Evolutionary conservation across 2,797 vertebrate species (phyloP).

Genomic region (Sarcophilus harrisii): DNA sequence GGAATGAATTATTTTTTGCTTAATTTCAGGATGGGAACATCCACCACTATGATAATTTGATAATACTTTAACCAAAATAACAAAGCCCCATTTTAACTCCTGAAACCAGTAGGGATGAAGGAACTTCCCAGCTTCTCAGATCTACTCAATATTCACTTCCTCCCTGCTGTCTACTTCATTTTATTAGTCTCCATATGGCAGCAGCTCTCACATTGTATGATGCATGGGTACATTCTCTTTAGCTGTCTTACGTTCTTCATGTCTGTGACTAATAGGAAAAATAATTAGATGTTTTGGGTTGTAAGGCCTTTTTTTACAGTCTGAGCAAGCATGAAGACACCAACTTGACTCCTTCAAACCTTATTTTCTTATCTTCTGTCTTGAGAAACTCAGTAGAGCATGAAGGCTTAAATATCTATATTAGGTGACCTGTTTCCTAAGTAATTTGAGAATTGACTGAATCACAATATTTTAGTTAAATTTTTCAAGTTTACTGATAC

Average conservation of each 20-base stretch:
- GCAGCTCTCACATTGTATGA: not conserved
- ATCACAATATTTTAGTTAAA: constrained; percentile 2
- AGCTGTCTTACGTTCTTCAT: not conserved
- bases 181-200: not conserved
- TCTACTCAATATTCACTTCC: not conserved
- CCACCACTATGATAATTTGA: not conserved
- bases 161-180: not conserved
- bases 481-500: not conserved
- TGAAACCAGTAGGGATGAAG: not conserved
- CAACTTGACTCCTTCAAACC: not conserved
- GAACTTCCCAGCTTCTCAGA: fast-evolving
- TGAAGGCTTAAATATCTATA: not conserved
- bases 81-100: not conserved
- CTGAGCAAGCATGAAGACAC: not conserved
- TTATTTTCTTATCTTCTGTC: not conserved
- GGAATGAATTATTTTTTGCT: not conserved
- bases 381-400: not conserved
- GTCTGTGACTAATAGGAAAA: not conserved
- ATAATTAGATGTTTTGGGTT: not conserved
- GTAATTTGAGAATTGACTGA: not conserved
- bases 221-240: not conserved
- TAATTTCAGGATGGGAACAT: not conserved
- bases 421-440: not conserved
- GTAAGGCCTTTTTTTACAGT: not conserved
- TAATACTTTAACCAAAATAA: not conserved